Base-by-base conservation (phyloP, 2,113 vertebrate species). In the Python bivittatus region DNA sequence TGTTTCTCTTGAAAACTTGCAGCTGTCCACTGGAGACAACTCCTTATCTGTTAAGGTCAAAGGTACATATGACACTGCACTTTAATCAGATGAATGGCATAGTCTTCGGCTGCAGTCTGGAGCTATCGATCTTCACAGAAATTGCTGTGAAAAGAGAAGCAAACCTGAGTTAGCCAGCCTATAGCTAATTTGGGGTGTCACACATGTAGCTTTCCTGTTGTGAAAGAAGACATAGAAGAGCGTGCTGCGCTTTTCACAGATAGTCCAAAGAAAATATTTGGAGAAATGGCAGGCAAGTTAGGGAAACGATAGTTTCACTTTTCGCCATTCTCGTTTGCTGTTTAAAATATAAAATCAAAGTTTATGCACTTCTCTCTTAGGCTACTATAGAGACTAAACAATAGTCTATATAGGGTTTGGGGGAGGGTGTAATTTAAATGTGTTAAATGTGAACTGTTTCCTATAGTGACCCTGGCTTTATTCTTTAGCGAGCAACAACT, bases 331-430 rank as follows among this genome's bases (percentile, higher is more conserved):
- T 54, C 90, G 90, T 88, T 61, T 79, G 48, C 5, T 88, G 52
- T 72, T 72, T 95, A 48, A 93, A 94, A 92, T 95, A 58, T 72
- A 93, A 79, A 79, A 79, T 79, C 72, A 42, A 79, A 79, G 20
- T 79, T 79, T 20, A 42, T 33, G 7, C 72, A 42, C 33, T 79
- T 79, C 72, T 79, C 42, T 79, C 33, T 42, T 38, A 20, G 7
- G 20, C 33, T 42, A 42, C 7, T 79, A 79, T 22, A 79, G 72
- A 42, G 72, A 33, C 33, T 79, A 79, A 79, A 42, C 22, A 79
- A 79, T 20, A 79, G 68, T 2, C 68, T 33, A 22, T 5, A 17
- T 2, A 1, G 68, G 68, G 6, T 79, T 79, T 79, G 68, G 15
- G 33, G 6, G 8, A 3, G 33, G 7, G 7, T 79, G 6, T 86